These are phyloP conservation scores for Chiridota heheva DNA, from an alignment of 35 echinoderm and acorn worm species.

Conservation along the genomic window DNA sequence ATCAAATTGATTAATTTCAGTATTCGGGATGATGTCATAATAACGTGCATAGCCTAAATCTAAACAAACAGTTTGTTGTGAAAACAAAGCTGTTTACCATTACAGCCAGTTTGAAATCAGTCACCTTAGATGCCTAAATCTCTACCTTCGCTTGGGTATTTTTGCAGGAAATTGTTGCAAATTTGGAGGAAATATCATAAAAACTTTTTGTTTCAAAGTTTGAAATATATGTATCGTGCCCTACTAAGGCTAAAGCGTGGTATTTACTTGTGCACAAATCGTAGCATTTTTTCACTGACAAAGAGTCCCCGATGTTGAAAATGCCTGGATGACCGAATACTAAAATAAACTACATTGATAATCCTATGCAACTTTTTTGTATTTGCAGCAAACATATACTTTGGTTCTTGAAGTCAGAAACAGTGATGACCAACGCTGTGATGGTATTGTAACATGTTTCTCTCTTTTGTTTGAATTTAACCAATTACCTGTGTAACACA, in stretches of 20 bases:
- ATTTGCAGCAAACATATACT: constrained; percentile 74
- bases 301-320: not conserved
- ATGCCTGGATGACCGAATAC: not conserved
- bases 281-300: not conserved
- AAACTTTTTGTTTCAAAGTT: not conserved
- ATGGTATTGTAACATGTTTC: not conserved
- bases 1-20: too few species aligned
- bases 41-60: too few species aligned
- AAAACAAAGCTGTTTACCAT: too few species aligned
- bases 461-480: not conserved
- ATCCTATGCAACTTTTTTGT: not conserved
- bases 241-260: not conserved
- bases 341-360: not conserved
- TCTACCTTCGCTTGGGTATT: too few species aligned
- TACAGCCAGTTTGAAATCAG: too few species aligned
- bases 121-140: too few species aligned
- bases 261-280: not conserved
- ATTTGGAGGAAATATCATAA: too few species aligned
- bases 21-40: too few species aligned
- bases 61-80: too few species aligned
- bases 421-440: constrained; percentile 27
- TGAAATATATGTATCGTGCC: not conserved
- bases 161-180: too few species aligned
- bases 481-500: not conserved
- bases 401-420: constrained; percentile 61